phyloP scores from a whole-genome alignment of 64 coral and sea anemone species.

The Stichodactyla helianthus region DNA sequence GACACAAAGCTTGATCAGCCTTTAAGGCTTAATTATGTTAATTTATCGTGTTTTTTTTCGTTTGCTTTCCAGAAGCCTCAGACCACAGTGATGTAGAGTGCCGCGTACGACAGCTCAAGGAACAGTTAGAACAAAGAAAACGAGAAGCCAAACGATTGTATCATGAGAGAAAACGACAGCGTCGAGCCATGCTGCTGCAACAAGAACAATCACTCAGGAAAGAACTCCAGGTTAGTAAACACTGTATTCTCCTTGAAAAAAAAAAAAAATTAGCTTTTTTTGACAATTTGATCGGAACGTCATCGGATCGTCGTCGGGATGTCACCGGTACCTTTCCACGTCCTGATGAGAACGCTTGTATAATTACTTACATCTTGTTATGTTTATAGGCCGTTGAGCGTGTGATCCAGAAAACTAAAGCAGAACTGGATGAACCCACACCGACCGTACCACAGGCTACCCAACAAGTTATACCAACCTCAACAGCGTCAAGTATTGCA shows the following conservation, averaged over 20 bases:
- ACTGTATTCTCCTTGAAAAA: not conserved
- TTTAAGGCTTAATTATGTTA: no score
- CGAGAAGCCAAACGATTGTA: slow-evolving; percentile 77
- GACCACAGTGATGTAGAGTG: slow-evolving; percentile 82
- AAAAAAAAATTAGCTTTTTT: no score
- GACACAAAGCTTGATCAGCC: not conserved
- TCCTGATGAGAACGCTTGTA: no score
- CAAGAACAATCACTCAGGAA: slow-evolving; percentile 77
- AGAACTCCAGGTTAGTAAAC: slow-evolving; percentile 61
- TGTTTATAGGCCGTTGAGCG: slow-evolving; percentile 52
- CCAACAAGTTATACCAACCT: not conserved
- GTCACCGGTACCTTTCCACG: no score
- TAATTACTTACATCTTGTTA: not conserved
- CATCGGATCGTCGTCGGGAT: no score
- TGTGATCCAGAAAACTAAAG: slow-evolving; percentile 46
- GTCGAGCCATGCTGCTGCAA: slow-evolving; percentile 64
- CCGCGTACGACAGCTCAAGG: slow-evolving; percentile 68
- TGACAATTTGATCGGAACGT: no score
- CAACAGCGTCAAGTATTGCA: not conserved
- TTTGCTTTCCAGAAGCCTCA: slow-evolving; percentile 65
- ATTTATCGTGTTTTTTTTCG: not conserved
- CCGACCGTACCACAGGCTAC: not conserved
- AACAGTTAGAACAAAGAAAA: slow-evolving; percentile 69
- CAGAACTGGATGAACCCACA: slow-evolving; percentile 40
- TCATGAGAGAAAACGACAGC: slow-evolving; percentile 73